Conservation (phyloP, 2,888 invertebrate genomes). For the Drosophila parthenogenetica region DNA sequence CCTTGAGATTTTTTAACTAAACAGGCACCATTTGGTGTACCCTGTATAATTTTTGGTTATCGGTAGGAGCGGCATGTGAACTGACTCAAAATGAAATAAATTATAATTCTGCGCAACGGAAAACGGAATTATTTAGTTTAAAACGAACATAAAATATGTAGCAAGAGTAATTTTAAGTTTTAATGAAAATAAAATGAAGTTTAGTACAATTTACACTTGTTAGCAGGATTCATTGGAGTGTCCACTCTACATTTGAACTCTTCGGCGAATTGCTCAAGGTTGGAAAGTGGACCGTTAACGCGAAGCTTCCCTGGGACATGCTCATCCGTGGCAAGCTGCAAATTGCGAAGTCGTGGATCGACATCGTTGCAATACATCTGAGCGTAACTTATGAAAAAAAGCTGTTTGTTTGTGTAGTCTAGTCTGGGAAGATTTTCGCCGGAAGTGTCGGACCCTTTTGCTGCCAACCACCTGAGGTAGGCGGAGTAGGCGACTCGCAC, state of each 20-base stretch:
- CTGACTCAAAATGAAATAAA: too few relatives aligned
- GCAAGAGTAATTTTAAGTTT: too few relatives aligned
- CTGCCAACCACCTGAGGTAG: constrained; percentile 76
- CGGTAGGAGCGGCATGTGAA: too few relatives aligned
- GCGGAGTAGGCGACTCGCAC: constrained; percentile 81
- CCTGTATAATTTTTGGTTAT: too few relatives aligned
- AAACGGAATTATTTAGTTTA: too few relatives aligned
- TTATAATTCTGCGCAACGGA: too few relatives aligned
- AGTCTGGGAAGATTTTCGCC: constrained; percentile 73
- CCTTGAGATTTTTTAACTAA: too few relatives aligned
- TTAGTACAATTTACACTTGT: constrained; percentile 80
- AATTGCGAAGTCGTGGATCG: constrained; percentile 41
- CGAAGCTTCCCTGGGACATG: constrained; percentile 40
- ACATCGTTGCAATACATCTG: constrained; percentile 82
- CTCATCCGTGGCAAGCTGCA: constrained; percentile 60
- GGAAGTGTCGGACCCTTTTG: constrained; percentile 37
- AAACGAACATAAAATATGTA: too few relatives aligned
- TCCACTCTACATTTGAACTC: constrained; percentile 74
- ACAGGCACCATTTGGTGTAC: too few relatives aligned
- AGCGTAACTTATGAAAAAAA: constrained; percentile 83
- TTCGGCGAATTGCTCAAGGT: constrained; percentile 76
- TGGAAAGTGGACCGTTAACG: constrained; percentile 12
- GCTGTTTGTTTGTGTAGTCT: constrained; percentile 76
- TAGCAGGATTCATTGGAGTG: constrained; percentile 76
- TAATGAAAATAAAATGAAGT: too few relatives aligned